Percentiles rank a stretch among this genome's conserved stretches.
Conservation (phyloP, 1,140 invertebrate genomes). For the Myzus persicae region DNA sequence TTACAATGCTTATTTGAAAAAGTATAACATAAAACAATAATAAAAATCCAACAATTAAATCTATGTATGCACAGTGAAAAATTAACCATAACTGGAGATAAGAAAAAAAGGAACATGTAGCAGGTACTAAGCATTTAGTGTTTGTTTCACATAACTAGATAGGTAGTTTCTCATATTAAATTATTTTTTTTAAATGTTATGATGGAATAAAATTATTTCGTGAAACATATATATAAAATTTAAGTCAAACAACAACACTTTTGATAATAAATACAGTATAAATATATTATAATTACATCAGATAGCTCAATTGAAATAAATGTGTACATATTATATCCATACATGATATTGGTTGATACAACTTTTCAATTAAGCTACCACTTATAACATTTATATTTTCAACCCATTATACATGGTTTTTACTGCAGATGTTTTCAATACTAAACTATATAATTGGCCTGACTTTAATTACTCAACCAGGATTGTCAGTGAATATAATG, state of each 20-base stretch:
- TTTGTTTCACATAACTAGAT: background rate
- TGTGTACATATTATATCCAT: background rate
- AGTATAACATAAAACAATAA: background rate
- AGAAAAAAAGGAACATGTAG: constrained; percentile 53
- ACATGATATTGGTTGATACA: background rate
- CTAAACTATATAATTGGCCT: constrained; percentile 20
- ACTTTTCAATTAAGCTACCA: background rate
- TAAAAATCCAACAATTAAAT: background rate
- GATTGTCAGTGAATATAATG: constrained; percentile 16
- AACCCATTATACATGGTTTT: background rate
- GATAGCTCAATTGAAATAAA: background rate
- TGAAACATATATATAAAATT: constrained; percentile 19
- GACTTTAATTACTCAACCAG: constrained; percentile 41
- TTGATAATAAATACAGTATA: constrained; percentile 24
- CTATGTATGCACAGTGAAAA: background rate
- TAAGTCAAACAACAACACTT: constrained; percentile 14
- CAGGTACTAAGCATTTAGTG: constrained; percentile 35
- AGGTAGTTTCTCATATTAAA: background rate
- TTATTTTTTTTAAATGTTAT: background rate
- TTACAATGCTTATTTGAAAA: background rate
- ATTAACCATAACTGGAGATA: background rate
- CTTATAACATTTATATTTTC: background rate
- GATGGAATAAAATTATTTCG: background rate
- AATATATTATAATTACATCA: background rate
- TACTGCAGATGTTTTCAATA: background rate